These are phyloP conservation scores for Bolinopsis microptera DNA, from an alignment of 37 sponge, comb jelly and placozoan genomes.

Conservation along the genomic window DNA sequence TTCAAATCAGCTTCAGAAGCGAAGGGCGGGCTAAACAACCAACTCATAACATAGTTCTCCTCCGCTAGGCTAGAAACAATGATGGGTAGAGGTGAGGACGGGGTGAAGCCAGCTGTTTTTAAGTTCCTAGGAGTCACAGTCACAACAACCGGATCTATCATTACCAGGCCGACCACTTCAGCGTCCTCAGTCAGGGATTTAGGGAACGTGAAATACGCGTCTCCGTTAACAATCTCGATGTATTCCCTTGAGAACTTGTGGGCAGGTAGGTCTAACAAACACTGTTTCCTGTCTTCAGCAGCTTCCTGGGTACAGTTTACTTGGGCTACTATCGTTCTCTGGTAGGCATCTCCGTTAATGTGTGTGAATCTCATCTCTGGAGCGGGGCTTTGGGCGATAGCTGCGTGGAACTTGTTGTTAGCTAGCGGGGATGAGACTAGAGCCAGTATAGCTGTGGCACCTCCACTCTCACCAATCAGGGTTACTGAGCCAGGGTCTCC, in stretches of 20 bases:
- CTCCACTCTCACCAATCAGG: conserved; percentile 56
- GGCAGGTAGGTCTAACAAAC: background rate
- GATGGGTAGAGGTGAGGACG: background rate
- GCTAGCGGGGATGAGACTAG: conserved; percentile 34
- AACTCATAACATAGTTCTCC: background rate
- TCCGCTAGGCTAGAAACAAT: background rate
- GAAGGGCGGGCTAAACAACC: background rate
- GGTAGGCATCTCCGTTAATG: background rate
- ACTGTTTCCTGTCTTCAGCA: background rate
- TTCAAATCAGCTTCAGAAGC: background rate
- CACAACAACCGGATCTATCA: conserved; percentile 33
- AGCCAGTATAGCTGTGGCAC: conserved; percentile 41
- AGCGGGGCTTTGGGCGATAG: conserved; percentile 47
- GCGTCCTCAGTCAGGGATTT: background rate
- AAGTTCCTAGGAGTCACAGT: background rate
- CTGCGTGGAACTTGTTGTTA: conserved; percentile 54
- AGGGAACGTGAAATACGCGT: conserved; percentile 31
- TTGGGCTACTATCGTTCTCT: background rate
- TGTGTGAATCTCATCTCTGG: conserved; percentile 15
- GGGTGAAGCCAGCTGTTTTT: background rate
- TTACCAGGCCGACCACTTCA: background rate
- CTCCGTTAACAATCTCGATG: background rate
- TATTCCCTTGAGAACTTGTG: background rate
- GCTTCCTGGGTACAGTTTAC: background rate
- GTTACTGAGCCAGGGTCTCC: conserved; percentile 38